phyloP scores from a whole-genome alignment of 2,113 vertebrate species.

The Eonycteris spelaea region DNA sequence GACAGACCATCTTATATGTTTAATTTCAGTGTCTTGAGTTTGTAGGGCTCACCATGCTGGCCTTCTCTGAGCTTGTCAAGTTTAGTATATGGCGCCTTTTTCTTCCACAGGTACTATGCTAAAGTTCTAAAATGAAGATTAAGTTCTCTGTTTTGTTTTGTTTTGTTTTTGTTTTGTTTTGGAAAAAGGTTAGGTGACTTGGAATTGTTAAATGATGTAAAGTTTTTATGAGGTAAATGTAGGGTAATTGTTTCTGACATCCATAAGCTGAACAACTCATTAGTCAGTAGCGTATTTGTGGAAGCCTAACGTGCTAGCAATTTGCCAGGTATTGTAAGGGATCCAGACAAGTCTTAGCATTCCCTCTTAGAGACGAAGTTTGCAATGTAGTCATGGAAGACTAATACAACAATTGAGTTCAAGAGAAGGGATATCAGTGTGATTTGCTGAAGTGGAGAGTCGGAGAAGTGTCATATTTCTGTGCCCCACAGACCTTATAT shows the following conservation, averaged over 20 bases:
- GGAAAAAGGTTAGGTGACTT: neutral
- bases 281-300: neutral
- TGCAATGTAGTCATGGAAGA: neutral
- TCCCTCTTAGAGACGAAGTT: neutral
- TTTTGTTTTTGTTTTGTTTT: too few relatives aligned
- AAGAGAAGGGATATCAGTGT: neutral
- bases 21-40: too few relatives aligned
- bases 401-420: neutral
- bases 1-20: too few relatives aligned
- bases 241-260: constrained; percentile 37
- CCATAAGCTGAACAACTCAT: neutral
- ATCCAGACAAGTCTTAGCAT: neutral
- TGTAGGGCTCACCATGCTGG: too few relatives aligned
- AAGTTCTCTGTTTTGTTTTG: too few relatives aligned
- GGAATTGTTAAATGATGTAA: neutral
- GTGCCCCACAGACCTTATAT: neutral
- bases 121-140: too few relatives aligned
- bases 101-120: too few relatives aligned
- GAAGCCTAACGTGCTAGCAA: neutral
- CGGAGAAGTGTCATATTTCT: neutral
- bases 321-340: neutral
- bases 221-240: constrained; percentile 1
- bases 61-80: too few relatives aligned
- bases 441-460: neutral
- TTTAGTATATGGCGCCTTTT: too few relatives aligned